Evolutionary conservation across 2,888 invertebrate genomes (phyloP), one percentile per base, ranked within the genome.

Genomic region (Caenorhabditis auriculariae): DNA sequence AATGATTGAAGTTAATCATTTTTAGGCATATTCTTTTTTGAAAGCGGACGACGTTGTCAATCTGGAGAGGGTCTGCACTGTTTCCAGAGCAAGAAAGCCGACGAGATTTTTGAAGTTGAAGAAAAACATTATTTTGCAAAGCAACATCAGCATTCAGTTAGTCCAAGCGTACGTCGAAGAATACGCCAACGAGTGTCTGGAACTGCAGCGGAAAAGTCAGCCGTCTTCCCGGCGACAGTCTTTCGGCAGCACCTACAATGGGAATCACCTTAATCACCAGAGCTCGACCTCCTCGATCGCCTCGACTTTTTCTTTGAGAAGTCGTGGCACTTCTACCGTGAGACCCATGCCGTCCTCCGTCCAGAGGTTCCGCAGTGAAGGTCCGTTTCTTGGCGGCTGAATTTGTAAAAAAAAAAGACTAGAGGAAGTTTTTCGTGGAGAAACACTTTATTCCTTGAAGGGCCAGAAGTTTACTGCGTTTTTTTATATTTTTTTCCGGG

Each of bases 31-130:
- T 78, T 78, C 60, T 78, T 78, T 48, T 78, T 78, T 47, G 78
- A 78, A 46, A 75, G 74, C 44, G 77, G 77, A 4, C 60, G 76
- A 38, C 60, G 79, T 42, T 79, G 78, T 48, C 69, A 76, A 6
- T 75, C 72, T 24, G 79, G 79, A 23, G 79, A 79, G 55, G 79
- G 79, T 27, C 60, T 77, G 19, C 77, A 75, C 59, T 76, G 77
- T 26, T 79, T 80, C 53, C 77, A 77, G 52, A 73, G 75, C 28
- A 73, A 76, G 53, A 69, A 73, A 37, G 76, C 79, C 19, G 79
- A 77, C 46, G 60, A 69, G 29, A 76, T 79, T 28, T 79, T 79
- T 45, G 72, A 72, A 52, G 77, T 77, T 1, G 32, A 26, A 51
- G 17, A 17, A 26, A 35, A 32, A 46, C 21, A 32, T 17, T 19